Evolutionary conservation across 2,113 vertebrate species (phyloP).

Genomic region (Callorhinus ursinus): DNA sequence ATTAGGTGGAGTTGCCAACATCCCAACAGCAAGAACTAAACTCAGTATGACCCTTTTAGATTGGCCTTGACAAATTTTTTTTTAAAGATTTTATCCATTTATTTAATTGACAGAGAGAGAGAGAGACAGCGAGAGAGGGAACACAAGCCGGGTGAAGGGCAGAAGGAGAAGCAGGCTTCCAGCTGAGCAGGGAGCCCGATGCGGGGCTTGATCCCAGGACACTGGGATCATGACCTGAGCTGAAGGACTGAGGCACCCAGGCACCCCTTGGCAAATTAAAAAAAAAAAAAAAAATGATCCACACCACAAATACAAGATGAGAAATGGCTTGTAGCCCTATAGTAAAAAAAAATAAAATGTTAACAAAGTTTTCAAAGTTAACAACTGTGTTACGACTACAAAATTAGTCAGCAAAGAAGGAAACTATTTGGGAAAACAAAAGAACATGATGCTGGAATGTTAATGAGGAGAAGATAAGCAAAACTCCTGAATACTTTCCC

Average conservation of each 20-base stretch:
- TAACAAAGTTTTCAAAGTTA: background rate
- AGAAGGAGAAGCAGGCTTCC: too few species aligned
- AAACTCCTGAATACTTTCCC: background rate
- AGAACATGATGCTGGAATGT: background rate
- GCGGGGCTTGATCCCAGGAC: too few species aligned
- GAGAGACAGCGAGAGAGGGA: too few species aligned
- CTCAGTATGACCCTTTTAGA: background rate
- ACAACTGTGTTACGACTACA: background rate
- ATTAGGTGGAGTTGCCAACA: slow-evolving; percentile 64
- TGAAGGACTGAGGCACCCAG: too few species aligned
- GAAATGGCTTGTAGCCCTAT: background rate
- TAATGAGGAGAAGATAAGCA: slow-evolving; percentile 21
- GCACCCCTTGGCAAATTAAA: too few species aligned
- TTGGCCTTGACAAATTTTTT: background rate
- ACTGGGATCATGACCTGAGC: too few species aligned
- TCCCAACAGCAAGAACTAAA: background rate
- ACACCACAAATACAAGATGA: background rate
- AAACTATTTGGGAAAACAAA: background rate
- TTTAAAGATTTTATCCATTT: too few species aligned
- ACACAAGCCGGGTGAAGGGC: too few species aligned
- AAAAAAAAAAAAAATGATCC: background rate
- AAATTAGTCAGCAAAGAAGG: background rate
- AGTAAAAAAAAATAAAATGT: background rate
- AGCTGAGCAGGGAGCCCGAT: too few species aligned
- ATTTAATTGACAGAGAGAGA: too few species aligned